Conservation (phyloP, 2,113 vertebrate species). For the Burhinus bistriatus region DNA sequence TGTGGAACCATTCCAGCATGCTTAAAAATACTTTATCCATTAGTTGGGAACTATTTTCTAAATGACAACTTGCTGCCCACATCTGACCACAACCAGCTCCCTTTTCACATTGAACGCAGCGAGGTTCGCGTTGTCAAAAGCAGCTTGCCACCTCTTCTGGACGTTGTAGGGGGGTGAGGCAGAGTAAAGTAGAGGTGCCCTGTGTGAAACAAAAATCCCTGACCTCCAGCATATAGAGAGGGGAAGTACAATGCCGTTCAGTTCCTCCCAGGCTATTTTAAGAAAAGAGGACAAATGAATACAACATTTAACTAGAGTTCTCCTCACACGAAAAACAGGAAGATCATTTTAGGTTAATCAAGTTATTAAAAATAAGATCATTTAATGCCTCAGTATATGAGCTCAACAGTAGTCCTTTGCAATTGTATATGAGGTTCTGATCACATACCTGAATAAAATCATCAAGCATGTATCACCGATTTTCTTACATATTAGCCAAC, state of each 20-base stretch:
- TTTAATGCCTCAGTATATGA: background rate
- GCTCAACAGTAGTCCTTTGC: background rate
- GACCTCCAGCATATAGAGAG: background rate
- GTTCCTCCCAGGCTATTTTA: conserved; percentile 53
- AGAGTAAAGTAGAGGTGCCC: conserved; percentile 1
- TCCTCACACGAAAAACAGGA: background rate
- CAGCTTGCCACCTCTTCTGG: background rate
- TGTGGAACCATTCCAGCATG: conserved; percentile 45
- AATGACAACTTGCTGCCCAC: background rate
- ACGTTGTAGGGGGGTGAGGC: background rate
- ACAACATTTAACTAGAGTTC: background rate
- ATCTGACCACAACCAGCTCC: conserved; percentile 36
- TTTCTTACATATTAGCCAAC: background rate
- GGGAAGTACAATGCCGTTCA: background rate
- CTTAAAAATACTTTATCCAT: conserved; percentile 58
- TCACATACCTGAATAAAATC: background rate
- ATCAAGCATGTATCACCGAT: background rate
- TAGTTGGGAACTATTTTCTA: conserved; percentile 30
- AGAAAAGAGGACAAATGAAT: background rate
- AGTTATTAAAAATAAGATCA: conserved; percentile 26
- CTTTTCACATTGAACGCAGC: background rate
- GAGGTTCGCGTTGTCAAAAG: background rate
- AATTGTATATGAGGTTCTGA: background rate
- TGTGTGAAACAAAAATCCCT: background rate
- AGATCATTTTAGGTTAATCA: background rate